Evolutionary conservation across 2,888 invertebrate species (phyloP), one percentile per base, ranked within the genome.

Genomic region (Euplagia quadripunctaria): DNA sequence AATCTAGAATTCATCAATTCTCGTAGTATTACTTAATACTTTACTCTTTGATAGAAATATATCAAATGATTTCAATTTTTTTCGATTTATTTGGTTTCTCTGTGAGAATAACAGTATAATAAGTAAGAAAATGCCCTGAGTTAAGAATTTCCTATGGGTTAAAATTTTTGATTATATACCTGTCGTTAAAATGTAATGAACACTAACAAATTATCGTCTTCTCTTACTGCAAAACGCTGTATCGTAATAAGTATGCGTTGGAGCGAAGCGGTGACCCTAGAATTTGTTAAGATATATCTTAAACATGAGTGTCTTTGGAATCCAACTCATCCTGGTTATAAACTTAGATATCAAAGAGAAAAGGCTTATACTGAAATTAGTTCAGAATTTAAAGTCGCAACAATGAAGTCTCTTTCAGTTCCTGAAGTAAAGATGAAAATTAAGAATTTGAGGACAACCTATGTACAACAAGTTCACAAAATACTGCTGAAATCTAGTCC

Each of bases 301-400:
- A 94, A 93, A 77, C 91, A 96, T 74, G 96, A 96, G 82, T 95
- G 95, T 76, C 87, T 96, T 16, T 96, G 96, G 96, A 94, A 96
- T 84, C 92, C 94, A 1, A 82, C 86, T 64, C 92, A 94, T 79
- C 86, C 91, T 0, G 89, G 88, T 14, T 96, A 96, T 81, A 95
- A 94, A 88, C 76, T 91, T 12, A 93, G 90, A 82, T 87, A 86
- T 75, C 90, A 90, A 79, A 89, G 96, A 77, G 90, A 94, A 70
- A 89, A 88, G 55, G 95, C 96, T 0, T 95, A 94, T 78, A 72
- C 81, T 2, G 87, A 89, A 64, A 94, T 95, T 52, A 87, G 86
- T 74, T 73, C 82, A 1, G 91, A 93, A 78, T 94, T 95, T 77
- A 90, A 91, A 81, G 78, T 77, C 51, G 80, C 90, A 4, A 91